Evolutionary conservation across 2,113 vertebrate genomes (phyloP).

Genomic region (Scolopax mira): DNA sequence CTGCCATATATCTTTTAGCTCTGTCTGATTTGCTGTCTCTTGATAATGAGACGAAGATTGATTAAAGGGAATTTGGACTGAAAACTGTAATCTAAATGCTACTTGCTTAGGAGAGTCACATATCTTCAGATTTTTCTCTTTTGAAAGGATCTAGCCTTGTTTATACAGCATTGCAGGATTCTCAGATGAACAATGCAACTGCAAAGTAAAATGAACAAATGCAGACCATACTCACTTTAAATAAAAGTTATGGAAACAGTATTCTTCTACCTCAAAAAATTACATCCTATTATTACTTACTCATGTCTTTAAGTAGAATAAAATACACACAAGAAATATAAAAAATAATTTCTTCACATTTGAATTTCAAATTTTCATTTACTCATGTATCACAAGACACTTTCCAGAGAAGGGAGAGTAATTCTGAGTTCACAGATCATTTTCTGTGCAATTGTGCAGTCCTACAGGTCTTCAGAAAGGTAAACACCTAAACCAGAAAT

Average conservation of each 20-base stretch:
- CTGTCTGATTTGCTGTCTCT: background rate
- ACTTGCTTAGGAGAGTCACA: background rate
- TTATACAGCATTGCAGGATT: background rate
- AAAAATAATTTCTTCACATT: background rate
- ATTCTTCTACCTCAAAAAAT: background rate
- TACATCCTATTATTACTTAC: background rate
- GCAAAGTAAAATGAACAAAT: background rate
- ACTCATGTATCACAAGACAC: background rate
- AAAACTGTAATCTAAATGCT: background rate
- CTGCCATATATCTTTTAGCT: background rate
- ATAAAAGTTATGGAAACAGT: background rate
- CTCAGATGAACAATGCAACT: background rate
- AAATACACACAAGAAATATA: background rate
- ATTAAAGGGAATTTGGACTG: background rate
- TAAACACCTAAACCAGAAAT: background rate
- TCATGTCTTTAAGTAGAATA: background rate
- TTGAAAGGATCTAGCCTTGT: background rate
- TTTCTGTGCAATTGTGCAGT: background rate
- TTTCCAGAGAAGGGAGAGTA: background rate
- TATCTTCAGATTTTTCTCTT: background rate
- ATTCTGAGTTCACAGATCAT: background rate
- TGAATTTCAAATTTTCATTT: background rate
- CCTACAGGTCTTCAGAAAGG: background rate
- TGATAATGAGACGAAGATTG: background rate
- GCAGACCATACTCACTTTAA: background rate